A percentile compares a stretch with the other conserved stretches of the same genome.
These are phyloP conservation scores for Planococcus citri DNA, from an alignment of 1,140 invertebrate species.

Conservation along the genomic window DNA sequence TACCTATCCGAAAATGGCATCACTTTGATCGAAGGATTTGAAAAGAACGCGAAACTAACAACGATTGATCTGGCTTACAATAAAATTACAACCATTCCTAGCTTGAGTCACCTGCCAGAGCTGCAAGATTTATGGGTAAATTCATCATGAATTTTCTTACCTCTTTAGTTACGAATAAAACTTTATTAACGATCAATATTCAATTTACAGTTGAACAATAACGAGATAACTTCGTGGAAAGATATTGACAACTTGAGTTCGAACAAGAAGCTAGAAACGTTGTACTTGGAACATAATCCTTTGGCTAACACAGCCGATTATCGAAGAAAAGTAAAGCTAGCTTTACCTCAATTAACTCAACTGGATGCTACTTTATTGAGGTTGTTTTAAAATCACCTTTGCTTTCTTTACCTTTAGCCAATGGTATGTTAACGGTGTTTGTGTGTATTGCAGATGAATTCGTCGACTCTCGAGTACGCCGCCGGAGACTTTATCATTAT, in stretches of 20 bases:
- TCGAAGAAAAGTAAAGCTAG: conserved; percentile 78
- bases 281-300: conserved; percentile 91
- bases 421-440: too few species aligned
- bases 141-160: conserved; percentile 21
- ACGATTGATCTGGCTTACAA: conserved; percentile 88
- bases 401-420: too few species aligned
- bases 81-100: conserved; percentile 66
- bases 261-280: conserved; percentile 68
- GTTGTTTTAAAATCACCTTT: conserved; percentile 35
- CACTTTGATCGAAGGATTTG: conserved; percentile 55
- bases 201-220: conserved; percentile 75
- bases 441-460: too few species aligned
- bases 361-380: conserved; percentile 89
- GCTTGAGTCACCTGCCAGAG: conserved; percentile 56
- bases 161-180: background rate
- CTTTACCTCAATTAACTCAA: conserved; percentile 73
- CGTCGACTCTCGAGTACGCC: too few species aligned
- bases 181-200: too few species aligned
- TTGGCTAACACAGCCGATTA: conserved; percentile 74
- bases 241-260: conserved; percentile 60
- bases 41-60: conserved; percentile 53
- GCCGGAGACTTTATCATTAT: too few species aligned
- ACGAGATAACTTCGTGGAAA: conserved; percentile 74
- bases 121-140: conserved; percentile 91
- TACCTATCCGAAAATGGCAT: conserved; percentile 94